phyloP scores from a whole-genome alignment of 2,888 invertebrate species.

The Hipparchia sbordonii region DNA sequence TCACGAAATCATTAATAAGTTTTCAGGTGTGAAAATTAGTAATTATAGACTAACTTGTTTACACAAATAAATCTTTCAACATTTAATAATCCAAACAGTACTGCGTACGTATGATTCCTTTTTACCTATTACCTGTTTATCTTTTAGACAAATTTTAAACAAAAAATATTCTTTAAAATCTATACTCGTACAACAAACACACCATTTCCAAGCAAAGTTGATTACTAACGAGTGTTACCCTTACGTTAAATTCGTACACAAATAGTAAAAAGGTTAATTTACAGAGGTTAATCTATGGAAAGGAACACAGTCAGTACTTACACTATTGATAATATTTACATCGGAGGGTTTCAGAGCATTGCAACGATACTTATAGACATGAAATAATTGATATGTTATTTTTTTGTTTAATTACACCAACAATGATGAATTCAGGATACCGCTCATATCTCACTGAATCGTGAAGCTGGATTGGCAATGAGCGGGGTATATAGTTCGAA shows the following conservation, averaged over 20 bases:
- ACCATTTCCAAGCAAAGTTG: conserved; percentile 34
- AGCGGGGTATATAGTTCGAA: no score
- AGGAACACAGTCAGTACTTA: conserved; percentile 54
- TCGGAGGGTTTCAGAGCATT: conserved; percentile 51
- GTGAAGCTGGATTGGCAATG: no score
- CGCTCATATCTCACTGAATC: no score
- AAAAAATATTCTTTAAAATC: not conserved
- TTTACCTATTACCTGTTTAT: no score
- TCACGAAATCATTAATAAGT: no score
- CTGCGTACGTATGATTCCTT: no score
- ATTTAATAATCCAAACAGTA: no score
- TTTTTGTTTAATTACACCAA: no score
- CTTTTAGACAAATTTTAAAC: not conserved
- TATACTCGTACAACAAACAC: conserved; percentile 16
- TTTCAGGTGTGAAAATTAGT: no score
- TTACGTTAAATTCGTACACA: conserved; percentile 36
- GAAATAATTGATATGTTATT: not conserved
- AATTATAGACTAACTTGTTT: no score
- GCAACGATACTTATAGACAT: conserved; percentile 27
- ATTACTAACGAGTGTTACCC: conserved; percentile 38
- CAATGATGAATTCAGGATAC: no score
- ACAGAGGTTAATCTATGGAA: conserved; percentile 48
- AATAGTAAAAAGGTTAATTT: conserved; percentile 44
- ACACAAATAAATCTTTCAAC: no score
- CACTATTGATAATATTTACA: conserved; percentile 55